Base-by-base conservation (phyloP, 2,113 vertebrate genomes). In the Crotalus tigris region DNA sequence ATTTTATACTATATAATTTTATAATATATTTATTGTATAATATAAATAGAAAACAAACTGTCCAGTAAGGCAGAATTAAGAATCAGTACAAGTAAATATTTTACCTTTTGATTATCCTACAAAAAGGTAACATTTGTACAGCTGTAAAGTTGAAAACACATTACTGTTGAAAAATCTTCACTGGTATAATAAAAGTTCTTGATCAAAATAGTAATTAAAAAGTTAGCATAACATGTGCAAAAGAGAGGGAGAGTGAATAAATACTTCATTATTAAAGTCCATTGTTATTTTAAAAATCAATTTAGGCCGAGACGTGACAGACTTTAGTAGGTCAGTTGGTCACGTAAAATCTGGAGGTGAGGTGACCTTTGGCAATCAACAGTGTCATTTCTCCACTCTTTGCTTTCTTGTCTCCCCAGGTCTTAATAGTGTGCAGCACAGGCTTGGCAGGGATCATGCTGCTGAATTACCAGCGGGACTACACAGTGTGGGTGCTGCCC, bases 401-500 rank as follows among this genome's bases (percentile, higher is more conserved):
- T 87, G 24, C 49, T 23, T 89, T 81, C 33, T 89, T 89, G 55
- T 97, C 90, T 86, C 93, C 59, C 90, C 95, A 99, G 99, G 96
- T 99, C 95, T 98, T 99, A 96, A 99, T 99, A 53, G 98, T 99
- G 95, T 98, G 99, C 61, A 98, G 98, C 85, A 99, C 99, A 1
- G 99, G 99, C 23, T 97, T 99, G 93, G 98, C 98, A 0, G 99
- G 99, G 17, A 98, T 99, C 91, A 97, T 99, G 96, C 98, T 99
- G 88, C 98, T 99, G 96, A 99, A 99, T 98, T 99, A 99, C 97
- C 99, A 99, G 97, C 97, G 97, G 49, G 99, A 99, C 96, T 99
- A 99, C 95, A 98, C 99, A 1, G 98, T 99, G 92, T 99, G 99
- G 99, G 98, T 99, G 93, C 98, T 99, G 94, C 99, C 99, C 1